Conservation (phyloP, 1,140 invertebrate genomes). For the Pseudomyrmex concolor region DNA sequence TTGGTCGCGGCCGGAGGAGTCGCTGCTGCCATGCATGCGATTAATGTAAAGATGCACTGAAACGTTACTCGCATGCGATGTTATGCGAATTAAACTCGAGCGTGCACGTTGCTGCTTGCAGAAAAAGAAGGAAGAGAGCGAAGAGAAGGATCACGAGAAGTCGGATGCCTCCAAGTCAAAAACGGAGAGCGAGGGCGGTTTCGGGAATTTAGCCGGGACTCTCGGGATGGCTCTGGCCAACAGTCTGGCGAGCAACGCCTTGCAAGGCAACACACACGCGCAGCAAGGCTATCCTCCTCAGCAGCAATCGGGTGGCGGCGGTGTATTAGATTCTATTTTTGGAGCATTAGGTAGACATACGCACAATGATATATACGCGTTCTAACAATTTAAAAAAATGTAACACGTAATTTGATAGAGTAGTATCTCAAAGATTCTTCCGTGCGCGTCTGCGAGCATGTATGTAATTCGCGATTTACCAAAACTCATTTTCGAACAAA, state of each 20-base stretch:
- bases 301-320: constrained; percentile 71
- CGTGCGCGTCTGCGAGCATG: not conserved
- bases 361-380: not conserved
- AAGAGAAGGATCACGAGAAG: constrained; percentile 79
- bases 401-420: not conserved
- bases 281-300: constrained; percentile 80
- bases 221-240: constrained; percentile 81
- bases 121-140: constrained; percentile 81
- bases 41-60: constrained; percentile 71
- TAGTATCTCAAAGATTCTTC: not conserved
- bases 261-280: constrained; percentile 74
- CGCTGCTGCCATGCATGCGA: constrained; percentile 81
- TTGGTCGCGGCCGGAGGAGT: constrained; percentile 82
- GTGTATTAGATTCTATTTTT: constrained; percentile 81
- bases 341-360: constrained; percentile 79
- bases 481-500: not conserved
- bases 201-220: constrained; percentile 77
- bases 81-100: not conserved
- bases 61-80: not conserved
- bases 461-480: not conserved
- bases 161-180: constrained; percentile 73
- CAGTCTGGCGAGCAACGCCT: constrained; percentile 78
- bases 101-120: constrained; percentile 59
- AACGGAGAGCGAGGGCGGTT: constrained; percentile 79
- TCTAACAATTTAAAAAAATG: constrained; percentile 22